These are phyloP conservation scores for Criorhina ranunculi DNA, from an alignment of 2,888 invertebrate species.

Conservation along the genomic window DNA sequence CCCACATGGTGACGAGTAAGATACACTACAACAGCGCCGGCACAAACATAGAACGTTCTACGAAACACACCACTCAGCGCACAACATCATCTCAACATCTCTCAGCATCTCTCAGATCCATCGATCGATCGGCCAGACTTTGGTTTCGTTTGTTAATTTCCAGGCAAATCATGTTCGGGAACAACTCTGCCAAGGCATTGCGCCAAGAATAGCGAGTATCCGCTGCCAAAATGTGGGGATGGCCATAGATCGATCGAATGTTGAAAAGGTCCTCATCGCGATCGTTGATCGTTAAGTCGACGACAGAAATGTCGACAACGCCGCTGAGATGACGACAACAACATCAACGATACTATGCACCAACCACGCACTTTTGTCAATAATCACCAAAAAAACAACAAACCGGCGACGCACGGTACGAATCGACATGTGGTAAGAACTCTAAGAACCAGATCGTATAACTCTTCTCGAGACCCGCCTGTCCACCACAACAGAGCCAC, in stretches of 20 bases:
- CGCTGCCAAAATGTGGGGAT: conserved; percentile 50
- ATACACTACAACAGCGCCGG: conserved; percentile 38
- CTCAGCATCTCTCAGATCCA: conserved; percentile 47
- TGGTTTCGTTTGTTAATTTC: conserved; percentile 69
- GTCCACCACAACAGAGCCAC: conserved; percentile 51
- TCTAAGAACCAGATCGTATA: conserved; percentile 42
- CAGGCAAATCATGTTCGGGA: conserved; percentile 68
- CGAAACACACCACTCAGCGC: conserved; percentile 65
- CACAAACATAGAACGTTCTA: conserved; percentile 58
- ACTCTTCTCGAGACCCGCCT: conserved; percentile 56
- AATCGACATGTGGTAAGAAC: conserved; percentile 68
- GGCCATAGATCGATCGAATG: conserved; percentile 72
- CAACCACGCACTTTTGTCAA: conserved; percentile 76
- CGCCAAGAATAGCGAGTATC: conserved; percentile 28
- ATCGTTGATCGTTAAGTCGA: conserved; percentile 58
- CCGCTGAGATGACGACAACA: conserved; percentile 47
- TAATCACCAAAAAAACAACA: conserved; percentile 73
- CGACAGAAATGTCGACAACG: conserved; percentile 15
- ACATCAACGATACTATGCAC: conserved; percentile 43
- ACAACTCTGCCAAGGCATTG: conserved; percentile 38
- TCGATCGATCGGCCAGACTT: conserved; percentile 50
- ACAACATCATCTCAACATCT: conserved; percentile 21
- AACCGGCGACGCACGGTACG: conserved; percentile 43
- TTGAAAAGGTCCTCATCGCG: conserved; percentile 75
- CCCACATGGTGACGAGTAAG: conserved; percentile 67